Evolutionary conservation across 2,888 invertebrate genomes (phyloP).

Genomic region (Dugesia japonica): DNA sequence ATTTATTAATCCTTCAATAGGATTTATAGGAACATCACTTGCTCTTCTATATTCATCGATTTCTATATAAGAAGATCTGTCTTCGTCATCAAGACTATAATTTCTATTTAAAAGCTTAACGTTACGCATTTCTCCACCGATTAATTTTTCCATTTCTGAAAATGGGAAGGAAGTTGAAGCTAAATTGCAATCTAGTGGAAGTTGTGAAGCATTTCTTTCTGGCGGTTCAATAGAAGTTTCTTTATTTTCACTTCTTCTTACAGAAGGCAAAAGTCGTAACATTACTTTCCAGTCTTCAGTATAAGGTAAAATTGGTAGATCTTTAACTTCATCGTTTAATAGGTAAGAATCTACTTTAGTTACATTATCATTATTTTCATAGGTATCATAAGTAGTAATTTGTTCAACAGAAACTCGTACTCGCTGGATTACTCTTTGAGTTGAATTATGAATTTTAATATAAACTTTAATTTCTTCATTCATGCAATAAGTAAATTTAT

Average conservation of each 20-base stretch:
- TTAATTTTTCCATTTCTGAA: constrained; percentile 6
- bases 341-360: neutral
- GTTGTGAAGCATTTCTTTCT: neutral
- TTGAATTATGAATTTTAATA: constrained; percentile 9
- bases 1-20: neutral
- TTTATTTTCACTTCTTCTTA: neutral
- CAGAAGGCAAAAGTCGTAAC: neutral
- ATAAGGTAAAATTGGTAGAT: constrained; percentile 14
- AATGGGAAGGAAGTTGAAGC: neutral
- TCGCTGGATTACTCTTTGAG: neutral
- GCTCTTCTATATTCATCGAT: neutral
- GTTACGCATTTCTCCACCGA: neutral
- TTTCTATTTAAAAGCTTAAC: neutral
- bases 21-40: neutral
- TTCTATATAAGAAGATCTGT: neutral
- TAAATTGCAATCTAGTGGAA: neutral
- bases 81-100: neutral
- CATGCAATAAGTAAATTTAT: neutral
- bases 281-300: constrained; percentile 1
- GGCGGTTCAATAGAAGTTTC: neutral
- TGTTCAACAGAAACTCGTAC: neutral
- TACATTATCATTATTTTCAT: neutral
- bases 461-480: constrained; percentile 10
- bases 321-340: neutral
- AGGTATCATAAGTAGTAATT: neutral